Conservation (phyloP, 2,797 vertebrate genomes). For the Chrysocyon brachyurus region DNA sequence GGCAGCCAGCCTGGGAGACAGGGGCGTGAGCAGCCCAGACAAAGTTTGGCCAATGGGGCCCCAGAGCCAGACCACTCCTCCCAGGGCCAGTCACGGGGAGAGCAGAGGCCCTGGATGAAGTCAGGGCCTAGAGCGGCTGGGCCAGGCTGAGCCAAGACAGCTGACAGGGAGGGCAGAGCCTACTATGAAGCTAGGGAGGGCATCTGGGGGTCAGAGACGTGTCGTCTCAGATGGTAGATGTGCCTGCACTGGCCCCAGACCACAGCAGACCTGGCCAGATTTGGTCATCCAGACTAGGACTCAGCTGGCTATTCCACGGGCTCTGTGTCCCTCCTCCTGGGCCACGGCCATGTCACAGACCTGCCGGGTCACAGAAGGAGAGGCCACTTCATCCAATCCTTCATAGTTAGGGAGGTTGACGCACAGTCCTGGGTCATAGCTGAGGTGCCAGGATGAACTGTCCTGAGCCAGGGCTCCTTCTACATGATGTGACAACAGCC, state of each 20-base stretch:
- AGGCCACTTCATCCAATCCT: not conserved
- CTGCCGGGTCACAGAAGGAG: constrained; percentile 1
- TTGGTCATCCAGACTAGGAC: not conserved
- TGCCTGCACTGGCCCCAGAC: constrained; percentile 33
- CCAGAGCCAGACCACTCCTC: constrained; percentile 59
- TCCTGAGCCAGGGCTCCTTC: not conserved
- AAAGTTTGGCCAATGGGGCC: constrained; percentile 56
- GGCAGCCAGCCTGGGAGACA: constrained; percentile 47
- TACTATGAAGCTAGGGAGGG: not conserved
- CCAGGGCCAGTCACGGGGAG: not conserved
- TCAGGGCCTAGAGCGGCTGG: not conserved
- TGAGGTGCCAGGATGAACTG: not conserved
- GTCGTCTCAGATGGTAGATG: not conserved
- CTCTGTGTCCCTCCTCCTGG: not conserved
- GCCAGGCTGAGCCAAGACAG: constrained; percentile 44
- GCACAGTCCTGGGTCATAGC: not conserved
- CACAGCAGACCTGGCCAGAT: constrained; percentile 18
- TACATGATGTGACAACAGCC: not conserved
- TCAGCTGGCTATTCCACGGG: not conserved
- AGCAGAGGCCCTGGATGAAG: not conserved
- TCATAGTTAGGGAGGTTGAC: not conserved
- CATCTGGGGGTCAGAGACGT: not conserved
- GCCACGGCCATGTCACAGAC: not conserved
- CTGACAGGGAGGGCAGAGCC: not conserved
- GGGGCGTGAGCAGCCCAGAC: not conserved